These are phyloP conservation scores for Spondyliosoma cantharus DNA, from an alignment of 2,797 vertebrate genomes.

Conservation along the genomic window DNA sequence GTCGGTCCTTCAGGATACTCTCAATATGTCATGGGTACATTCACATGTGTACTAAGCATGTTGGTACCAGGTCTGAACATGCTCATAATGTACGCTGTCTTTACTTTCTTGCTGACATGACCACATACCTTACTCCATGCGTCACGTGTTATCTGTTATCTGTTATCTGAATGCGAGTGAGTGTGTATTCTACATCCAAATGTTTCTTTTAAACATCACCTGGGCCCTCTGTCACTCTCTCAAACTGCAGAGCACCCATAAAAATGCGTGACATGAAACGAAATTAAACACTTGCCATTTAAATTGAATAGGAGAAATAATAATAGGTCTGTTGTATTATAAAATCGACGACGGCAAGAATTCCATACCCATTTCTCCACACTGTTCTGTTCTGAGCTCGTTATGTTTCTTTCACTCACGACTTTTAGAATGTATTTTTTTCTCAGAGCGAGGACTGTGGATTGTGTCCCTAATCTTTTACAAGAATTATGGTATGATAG, in stretches of 20 bases:
- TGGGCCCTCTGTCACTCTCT: background rate
- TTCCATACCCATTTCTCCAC: no score
- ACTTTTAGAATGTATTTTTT: background rate
- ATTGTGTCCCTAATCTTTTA: background rate
- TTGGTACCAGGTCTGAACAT: no score
- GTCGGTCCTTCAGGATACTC: no score
- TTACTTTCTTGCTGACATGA: background rate
- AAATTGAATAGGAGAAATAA: slow-evolving; percentile 1
- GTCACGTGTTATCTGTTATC: slow-evolving; percentile 2
- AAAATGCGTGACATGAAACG: background rate
- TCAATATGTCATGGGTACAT: no score
- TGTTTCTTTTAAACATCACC: background rate
- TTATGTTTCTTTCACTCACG: no score
- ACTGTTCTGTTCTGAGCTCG: no score
- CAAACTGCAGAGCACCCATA: background rate
- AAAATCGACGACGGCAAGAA: background rate
- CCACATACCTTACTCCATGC: background rate
- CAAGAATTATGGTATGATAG: background rate
- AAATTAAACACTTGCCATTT: background rate
- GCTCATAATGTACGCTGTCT: background rate
- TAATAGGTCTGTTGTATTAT: background rate
- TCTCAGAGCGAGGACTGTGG: background rate
- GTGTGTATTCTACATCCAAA: background rate
- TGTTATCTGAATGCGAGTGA: background rate
- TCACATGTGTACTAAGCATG: no score